Evolutionary conservation across 23 tunicate genomes (phyloP).

Genomic region (Diplosoma virens): DNA sequence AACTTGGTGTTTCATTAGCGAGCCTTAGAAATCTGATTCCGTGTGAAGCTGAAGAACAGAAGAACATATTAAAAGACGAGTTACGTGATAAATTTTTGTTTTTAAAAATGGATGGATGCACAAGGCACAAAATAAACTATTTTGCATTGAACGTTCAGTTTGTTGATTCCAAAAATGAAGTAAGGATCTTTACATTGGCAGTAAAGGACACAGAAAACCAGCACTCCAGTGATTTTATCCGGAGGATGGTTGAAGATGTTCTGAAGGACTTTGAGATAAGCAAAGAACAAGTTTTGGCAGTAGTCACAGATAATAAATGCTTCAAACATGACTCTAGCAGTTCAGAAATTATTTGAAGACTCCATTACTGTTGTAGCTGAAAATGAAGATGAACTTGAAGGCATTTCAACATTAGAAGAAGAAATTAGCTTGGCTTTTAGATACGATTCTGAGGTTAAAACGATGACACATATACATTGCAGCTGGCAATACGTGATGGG

Average conservation of each 20-base stretch:
- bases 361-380: neutral
- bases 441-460: neutral
- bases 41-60: slow-evolving; percentile 24
- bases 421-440: neutral
- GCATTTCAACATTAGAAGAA: neutral
- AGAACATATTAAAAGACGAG: slow-evolving; percentile 4
- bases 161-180: slow-evolving; percentile 23
- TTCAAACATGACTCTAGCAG: no score
- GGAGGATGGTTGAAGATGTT: slow-evolving; percentile 5
- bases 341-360: no score
- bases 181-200: slow-evolving; percentile 33
- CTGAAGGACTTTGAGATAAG: slow-evolving; percentile 16
- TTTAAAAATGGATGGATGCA: no score
- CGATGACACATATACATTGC: neutral
- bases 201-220: slow-evolving; percentile 25
- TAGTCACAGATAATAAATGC: no score
- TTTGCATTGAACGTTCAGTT: no score
- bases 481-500: slow-evolving; percentile 45
- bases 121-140: slow-evolving; percentile 22
- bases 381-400: neutral
- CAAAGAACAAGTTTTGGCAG: no score
- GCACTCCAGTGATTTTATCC: slow-evolving; percentile 23
- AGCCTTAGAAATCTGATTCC: slow-evolving; percentile 18
- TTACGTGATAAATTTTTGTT: no score
- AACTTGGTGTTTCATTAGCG: neutral